phyloP scores from a whole-genome alignment of 2,797 vertebrate genomes.

The Momotus momota region DNA sequence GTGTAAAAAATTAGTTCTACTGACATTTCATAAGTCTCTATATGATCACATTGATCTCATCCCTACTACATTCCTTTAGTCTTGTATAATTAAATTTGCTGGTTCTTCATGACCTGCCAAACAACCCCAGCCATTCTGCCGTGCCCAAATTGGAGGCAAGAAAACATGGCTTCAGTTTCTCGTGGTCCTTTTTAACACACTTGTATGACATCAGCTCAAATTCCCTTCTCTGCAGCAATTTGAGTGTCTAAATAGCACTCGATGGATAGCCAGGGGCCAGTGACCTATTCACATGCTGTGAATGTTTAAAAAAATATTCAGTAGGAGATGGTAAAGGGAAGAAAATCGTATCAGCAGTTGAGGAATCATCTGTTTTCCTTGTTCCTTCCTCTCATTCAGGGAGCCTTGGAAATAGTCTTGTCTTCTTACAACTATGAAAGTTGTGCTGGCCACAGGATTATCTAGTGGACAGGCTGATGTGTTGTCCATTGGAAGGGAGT shows the following conservation, averaged over 20 bases:
- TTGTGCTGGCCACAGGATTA: neutral
- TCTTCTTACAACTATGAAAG: neutral
- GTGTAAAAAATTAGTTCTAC: neutral
- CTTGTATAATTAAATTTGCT: neutral
- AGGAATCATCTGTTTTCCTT: neutral
- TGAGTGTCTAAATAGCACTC: neutral
- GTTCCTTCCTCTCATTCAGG: neutral
- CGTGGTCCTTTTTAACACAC: neutral
- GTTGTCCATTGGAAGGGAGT: neutral
- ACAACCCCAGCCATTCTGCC: neutral
- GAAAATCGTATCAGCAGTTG: neutral
- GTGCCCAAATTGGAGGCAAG: neutral
- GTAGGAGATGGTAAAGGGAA: neutral
- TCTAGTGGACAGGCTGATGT: neutral
- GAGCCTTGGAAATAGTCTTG: neutral
- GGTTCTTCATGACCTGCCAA: neutral
- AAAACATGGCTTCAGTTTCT: neutral
- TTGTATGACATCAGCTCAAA: neutral
- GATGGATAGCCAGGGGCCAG: neutral
- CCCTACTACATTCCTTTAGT: neutral
- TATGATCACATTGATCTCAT: neutral
- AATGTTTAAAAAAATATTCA: neutral
- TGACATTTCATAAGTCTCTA: neutral
- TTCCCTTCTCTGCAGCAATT: neutral
- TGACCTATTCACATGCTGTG: neutral